These are phyloP conservation scores for Serrognathus titanus DNA, from an alignment of 2,888 invertebrate species.

Conservation along the genomic window DNA sequence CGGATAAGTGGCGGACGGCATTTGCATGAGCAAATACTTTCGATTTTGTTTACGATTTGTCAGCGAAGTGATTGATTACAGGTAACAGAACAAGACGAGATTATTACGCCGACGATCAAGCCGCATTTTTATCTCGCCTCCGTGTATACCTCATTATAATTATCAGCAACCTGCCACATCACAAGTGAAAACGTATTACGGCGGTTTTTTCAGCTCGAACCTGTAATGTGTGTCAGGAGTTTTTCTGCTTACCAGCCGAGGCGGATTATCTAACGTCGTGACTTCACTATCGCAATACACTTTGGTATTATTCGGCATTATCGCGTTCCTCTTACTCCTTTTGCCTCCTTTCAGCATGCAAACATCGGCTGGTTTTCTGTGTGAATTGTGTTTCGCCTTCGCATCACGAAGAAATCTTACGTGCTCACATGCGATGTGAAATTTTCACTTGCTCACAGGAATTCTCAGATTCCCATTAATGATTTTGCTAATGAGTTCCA, in stretches of 20 bases:
- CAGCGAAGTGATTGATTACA: neutral
- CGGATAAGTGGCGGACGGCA: neutral
- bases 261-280: conserved; percentile 2
- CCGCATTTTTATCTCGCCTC: conserved; percentile 6
- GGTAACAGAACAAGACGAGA: neutral
- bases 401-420: too few species aligned
- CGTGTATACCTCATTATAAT: conserved; percentile 24
- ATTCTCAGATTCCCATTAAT: too few species aligned
- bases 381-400: too few species aligned
- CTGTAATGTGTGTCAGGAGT: conserved; percentile 17
- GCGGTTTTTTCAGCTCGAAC: neutral
- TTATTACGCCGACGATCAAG: neutral
- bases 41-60: conserved; percentile 1
- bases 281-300: neutral
- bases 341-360: neutral
- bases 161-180: conserved; percentile 26
- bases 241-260: neutral
- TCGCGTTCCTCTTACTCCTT: neutral
- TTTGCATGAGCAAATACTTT: neutral
- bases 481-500: too few species aligned
- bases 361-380: neutral
- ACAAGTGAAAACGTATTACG: conserved; percentile 28
- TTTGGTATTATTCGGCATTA: conserved; percentile 3
- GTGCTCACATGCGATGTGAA: too few species aligned
- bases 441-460: too few species aligned